These are phyloP conservation scores for Halocaridina rubra DNA, from an alignment of 2,888 invertebrate genomes.

Conservation along the genomic window DNA sequence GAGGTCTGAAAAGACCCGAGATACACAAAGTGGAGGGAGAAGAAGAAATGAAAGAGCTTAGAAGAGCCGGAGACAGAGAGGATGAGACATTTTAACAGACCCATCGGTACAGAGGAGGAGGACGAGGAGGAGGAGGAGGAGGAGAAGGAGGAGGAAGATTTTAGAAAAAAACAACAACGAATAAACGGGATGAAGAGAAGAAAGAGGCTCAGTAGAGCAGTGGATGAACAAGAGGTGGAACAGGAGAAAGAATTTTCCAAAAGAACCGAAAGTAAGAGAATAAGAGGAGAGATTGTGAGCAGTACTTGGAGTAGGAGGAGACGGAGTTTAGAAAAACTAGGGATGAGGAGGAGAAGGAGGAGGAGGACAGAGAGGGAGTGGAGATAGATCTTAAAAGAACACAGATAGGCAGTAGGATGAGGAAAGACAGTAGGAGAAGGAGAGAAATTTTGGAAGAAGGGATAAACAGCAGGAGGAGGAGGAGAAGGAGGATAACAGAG, in stretches of 20 bases:
- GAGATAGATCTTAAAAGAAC: not conserved
- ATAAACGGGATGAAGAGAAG: too few relatives aligned
- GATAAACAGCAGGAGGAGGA: not conserved
- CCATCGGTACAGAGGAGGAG: not conserved
- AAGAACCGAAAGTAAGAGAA: too few relatives aligned
- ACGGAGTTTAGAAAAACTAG: not conserved
- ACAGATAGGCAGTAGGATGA: not conserved
- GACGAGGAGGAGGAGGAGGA: not conserved
- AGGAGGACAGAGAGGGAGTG: not conserved
- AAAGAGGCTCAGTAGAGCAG: too few relatives aligned
- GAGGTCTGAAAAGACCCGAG: too few relatives aligned
- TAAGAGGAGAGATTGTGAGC: not conserved
- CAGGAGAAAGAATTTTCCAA: not conserved
- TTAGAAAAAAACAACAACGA: too few relatives aligned
- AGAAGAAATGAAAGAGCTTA: too few relatives aligned
- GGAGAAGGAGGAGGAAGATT: not conserved
- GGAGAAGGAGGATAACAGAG: not conserved
- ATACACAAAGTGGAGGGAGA: too few relatives aligned
- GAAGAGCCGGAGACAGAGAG: too few relatives aligned
- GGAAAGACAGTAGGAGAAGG: not conserved
- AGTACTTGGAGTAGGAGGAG: not conserved
- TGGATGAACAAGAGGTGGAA: not conserved
- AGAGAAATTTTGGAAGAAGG: too few relatives aligned
- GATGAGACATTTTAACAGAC: too few relatives aligned
- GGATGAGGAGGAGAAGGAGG: not conserved